Conservation (phyloP, 2,888 invertebrate genomes). For the Napeogenes sylphis region DNA sequence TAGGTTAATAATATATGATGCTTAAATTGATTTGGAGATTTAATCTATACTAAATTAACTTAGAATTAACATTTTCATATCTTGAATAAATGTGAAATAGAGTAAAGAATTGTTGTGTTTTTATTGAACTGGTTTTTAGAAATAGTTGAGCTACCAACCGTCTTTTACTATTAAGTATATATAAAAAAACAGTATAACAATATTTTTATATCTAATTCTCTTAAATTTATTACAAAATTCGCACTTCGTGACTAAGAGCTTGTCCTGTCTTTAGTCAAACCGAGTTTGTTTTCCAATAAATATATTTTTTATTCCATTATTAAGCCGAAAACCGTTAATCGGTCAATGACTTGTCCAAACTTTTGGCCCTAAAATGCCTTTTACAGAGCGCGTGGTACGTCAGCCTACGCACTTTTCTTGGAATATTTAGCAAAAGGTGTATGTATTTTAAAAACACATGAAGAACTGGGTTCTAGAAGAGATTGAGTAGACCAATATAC, state of each 20-base stretch:
- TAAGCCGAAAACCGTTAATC: conserved; percentile 40
- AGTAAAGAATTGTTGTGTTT: too few species aligned
- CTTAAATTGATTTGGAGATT: too few species aligned
- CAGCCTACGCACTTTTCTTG: conserved; percentile 17
- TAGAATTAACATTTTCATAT: too few species aligned
- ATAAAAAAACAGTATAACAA: too few species aligned
- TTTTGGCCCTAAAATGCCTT: conserved; percentile 32
- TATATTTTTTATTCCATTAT: conserved; percentile 22
- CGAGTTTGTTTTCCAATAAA: conserved; percentile 27
- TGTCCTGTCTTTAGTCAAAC: conserved; percentile 14
- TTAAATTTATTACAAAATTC: neutral
- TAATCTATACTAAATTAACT: too few species aligned
- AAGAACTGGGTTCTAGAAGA: too few species aligned
- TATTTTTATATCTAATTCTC: neutral
- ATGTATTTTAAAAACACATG: neutral
- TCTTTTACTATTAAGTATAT: too few species aligned
- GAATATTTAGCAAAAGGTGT: conserved; percentile 5
- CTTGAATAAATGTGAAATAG: too few species aligned
- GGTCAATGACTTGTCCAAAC: conserved; percentile 43
- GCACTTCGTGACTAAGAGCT: conserved; percentile 4
- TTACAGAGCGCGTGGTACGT: conserved; percentile 32
- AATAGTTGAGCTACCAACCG: too few species aligned
- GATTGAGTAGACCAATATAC: too few species aligned
- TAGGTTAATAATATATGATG: too few species aligned
- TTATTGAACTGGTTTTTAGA: too few species aligned